phyloP scores from a whole-genome alignment of 2,797 vertebrate genomes.

The Tenualosa ilisha region DNA sequence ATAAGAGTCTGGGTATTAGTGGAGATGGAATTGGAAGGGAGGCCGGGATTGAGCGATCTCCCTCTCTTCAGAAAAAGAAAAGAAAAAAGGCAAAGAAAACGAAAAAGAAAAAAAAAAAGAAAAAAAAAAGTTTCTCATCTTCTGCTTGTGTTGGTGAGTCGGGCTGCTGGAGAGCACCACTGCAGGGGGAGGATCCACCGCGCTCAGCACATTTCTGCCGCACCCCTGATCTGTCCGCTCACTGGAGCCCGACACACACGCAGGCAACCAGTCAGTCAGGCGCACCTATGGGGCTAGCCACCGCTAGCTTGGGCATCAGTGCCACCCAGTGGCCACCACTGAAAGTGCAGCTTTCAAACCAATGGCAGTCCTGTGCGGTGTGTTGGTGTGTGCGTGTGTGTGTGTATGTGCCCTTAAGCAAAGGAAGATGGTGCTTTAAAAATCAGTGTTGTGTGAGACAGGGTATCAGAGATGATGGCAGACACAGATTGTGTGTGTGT shows the following conservation, averaged over 20 bases:
- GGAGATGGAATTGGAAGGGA: conserved; percentile 28
- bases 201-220: conserved; percentile 48
- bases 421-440: background rate
- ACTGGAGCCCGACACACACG: background rate
- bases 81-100: conserved; percentile 30
- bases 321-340: conserved; percentile 34
- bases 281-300: background rate
- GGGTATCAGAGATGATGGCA: background rate
- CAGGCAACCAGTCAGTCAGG: no score
- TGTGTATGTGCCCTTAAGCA: background rate
- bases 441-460: background rate
- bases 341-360: conserved; percentile 17
- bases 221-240: conserved; percentile 30
- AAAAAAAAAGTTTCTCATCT: background rate
- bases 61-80: background rate
- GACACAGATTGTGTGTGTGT: background rate
- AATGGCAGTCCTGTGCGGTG: no score
- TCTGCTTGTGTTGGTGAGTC: background rate
- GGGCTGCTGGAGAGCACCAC: conserved; percentile 32
- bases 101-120: conserved; percentile 31
- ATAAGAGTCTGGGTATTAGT: conserved; percentile 30
- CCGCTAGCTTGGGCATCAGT: conserved; percentile 34
- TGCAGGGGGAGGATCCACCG: conserved; percentile 34
- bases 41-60: conserved; percentile 27
- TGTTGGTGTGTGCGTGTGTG: background rate